Evolutionary conservation across 2,888 invertebrate species (phyloP).

Genomic region (Sarcophaga subvicina): DNA sequence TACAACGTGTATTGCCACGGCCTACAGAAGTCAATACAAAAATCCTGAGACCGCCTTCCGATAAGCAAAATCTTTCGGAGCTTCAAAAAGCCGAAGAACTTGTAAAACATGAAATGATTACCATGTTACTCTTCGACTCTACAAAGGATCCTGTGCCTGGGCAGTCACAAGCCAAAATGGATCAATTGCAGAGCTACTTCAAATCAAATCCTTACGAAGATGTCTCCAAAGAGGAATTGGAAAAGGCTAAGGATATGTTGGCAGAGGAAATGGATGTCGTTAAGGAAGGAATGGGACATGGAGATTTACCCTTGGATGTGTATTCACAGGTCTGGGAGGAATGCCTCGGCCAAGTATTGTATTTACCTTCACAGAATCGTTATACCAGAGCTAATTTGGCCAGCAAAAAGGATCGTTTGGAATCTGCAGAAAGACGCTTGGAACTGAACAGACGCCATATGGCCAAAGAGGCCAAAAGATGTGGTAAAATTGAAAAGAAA

Average conservation of each 20-base stretch:
- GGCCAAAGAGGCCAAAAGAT: constrained; percentile 97
- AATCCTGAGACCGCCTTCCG: constrained; percentile 89
- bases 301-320: constrained; percentile 94
- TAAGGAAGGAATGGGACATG: constrained; percentile 96
- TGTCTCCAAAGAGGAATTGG: constrained; percentile 86
- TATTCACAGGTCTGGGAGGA: constrained; percentile 99
- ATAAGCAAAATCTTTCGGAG: constrained; percentile 90
- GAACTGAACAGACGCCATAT: constrained; percentile 97
- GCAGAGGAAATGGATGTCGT: constrained; percentile 94
- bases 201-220: constrained; percentile 93
- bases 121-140: constrained; percentile 96
- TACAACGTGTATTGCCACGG: constrained; percentile 92
- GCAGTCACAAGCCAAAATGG: constrained; percentile 80
- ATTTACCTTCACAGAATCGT: constrained; percentile 94
- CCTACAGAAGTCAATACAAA: constrained; percentile 93
- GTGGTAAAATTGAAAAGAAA: constrained; percentile 99
- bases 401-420: constrained; percentile 97
- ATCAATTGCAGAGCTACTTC: constrained; percentile 90
- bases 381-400: constrained; percentile 97
- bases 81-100: constrained; percentile 97
- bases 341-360: constrained; percentile 95
- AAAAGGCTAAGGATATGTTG: constrained; percentile 86
- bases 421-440: constrained; percentile 94
- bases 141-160: constrained; percentile 87
- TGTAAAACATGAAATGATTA: constrained; percentile 97